A percentile compares a stretch with the other conserved stretches of the same genome.
These are phyloP conservation scores for Dendrocincla fuliginosa DNA, from an alignment of 2,797 vertebrate species.

Conservation along the genomic window DNA sequence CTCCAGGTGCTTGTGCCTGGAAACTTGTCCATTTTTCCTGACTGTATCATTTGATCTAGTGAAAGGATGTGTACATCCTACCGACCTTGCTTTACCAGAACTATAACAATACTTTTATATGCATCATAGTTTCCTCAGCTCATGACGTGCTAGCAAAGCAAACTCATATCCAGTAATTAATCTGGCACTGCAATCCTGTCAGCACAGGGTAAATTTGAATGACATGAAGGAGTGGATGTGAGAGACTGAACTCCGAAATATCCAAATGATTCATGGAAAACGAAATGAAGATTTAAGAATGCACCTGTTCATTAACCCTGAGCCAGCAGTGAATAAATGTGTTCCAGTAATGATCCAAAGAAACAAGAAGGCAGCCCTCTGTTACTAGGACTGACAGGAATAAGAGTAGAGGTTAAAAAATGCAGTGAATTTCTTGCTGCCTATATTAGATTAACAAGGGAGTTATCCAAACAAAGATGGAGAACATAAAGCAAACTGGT, in stretches of 20 bases:
- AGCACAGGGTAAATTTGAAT: not conserved
- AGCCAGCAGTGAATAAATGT: not conserved
- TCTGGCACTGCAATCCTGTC: not conserved
- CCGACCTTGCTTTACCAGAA: not conserved
- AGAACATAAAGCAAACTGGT: not conserved
- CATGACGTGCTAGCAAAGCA: not conserved
- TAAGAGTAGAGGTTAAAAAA: not conserved
- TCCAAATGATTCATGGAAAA: not conserved
- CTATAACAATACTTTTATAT: not conserved
- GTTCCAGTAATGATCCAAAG: not conserved
- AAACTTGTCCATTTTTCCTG: not conserved
- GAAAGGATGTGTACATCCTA: not conserved
- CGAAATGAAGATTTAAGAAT: slow-evolving; percentile 6
- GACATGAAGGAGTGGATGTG: not conserved
- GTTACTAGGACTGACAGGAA: not conserved
- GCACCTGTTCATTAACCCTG: not conserved
- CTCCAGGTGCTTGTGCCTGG: not conserved
- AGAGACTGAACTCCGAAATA: not conserved
- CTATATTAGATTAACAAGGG: not conserved
- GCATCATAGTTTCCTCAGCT: not conserved
- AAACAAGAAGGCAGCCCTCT: not conserved
- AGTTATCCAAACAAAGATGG: not conserved
- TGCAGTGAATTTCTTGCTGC: not conserved
- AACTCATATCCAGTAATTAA: not conserved
- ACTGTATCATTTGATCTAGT: not conserved